phyloP scores from a whole-genome alignment of 2,113 vertebrate species.

The Elachura formosa region DNA sequence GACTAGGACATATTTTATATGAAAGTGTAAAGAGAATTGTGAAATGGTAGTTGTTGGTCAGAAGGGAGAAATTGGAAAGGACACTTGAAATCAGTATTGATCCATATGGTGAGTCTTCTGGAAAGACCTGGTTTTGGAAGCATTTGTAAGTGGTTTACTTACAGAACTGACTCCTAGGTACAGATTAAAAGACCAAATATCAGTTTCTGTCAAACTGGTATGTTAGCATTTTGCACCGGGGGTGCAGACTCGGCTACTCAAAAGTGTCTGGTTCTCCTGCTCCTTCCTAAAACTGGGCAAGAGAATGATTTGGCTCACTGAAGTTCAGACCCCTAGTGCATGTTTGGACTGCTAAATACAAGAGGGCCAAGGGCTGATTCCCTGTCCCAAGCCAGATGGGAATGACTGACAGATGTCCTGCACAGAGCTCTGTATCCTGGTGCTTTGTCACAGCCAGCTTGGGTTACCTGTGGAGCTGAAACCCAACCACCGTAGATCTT shows the following conservation, averaged over 20 bases:
- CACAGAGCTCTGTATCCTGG: neutral
- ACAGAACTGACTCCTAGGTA: neutral
- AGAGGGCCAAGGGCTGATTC: neutral
- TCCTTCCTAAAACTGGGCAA: neutral
- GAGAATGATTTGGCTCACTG: neutral
- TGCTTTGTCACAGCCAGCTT: neutral
- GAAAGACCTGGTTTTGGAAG: neutral
- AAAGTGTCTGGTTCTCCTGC: neutral
- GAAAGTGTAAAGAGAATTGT: neutral
- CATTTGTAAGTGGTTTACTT: neutral
- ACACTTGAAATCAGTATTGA: neutral
- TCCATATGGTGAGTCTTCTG: neutral
- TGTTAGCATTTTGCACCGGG: neutral
- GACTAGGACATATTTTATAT: neutral
- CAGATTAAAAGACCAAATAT: neutral
- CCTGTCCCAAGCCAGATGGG: neutral
- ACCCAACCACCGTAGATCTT: neutral
- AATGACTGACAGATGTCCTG: neutral
- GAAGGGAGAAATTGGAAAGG: neutral
- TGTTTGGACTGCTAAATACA: neutral
- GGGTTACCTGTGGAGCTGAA: neutral
- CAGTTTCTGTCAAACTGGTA: neutral
- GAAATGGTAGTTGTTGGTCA: neutral
- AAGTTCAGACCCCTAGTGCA: neutral
- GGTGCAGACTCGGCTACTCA: neutral